Evolutionary conservation across 2,888 invertebrate genomes (phyloP).

Genomic region (Catocala sponsa): DNA sequence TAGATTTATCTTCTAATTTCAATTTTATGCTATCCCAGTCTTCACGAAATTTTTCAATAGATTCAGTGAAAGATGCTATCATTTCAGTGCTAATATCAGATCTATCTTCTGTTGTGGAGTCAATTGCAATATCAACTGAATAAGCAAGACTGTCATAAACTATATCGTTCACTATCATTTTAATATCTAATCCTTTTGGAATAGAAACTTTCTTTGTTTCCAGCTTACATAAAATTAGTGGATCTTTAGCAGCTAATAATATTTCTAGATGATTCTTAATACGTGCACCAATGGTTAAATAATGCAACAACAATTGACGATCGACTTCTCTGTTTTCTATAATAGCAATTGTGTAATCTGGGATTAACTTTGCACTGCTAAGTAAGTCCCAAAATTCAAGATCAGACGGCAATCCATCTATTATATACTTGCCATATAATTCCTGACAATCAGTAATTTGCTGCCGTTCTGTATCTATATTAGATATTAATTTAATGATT

Average conservation of each 20-base stretch:
- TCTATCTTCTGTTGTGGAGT: background rate
- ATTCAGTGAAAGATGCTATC: conserved; percentile 58
- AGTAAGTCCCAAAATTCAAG: conserved; percentile 82
- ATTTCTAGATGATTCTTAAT: conserved; percentile 67
- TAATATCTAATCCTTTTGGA: conserved; percentile 47
- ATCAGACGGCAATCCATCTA: conserved; percentile 88
- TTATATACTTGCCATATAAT: conserved; percentile 86
- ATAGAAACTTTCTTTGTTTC: conserved; percentile 40
- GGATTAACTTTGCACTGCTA: conserved; percentile 72
- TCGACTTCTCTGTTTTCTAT: conserved; percentile 83
- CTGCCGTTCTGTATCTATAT: conserved; percentile 68
- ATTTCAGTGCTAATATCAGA: conserved; percentile 54
- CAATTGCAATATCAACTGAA: background rate
- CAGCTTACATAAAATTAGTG: conserved; percentile 68
- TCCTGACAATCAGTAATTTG: conserved; percentile 58
- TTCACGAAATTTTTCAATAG: conserved; percentile 74
- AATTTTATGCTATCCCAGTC: conserved; percentile 74
- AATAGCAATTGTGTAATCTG: conserved; percentile 87
- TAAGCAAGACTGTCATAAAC: conserved; percentile 39
- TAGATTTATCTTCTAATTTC: conserved; percentile 75
- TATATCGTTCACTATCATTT: conserved; percentile 59
- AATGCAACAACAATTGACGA: conserved; percentile 65
- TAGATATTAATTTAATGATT: conserved; percentile 69
- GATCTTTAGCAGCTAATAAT: conserved; percentile 66
- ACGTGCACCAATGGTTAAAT: conserved; percentile 66